Percentiles rank a stretch among this genome's conserved stretches.
phyloP scores from a whole-genome alignment of 1,140 invertebrate species.

The Panulirus ornatus region DNA sequence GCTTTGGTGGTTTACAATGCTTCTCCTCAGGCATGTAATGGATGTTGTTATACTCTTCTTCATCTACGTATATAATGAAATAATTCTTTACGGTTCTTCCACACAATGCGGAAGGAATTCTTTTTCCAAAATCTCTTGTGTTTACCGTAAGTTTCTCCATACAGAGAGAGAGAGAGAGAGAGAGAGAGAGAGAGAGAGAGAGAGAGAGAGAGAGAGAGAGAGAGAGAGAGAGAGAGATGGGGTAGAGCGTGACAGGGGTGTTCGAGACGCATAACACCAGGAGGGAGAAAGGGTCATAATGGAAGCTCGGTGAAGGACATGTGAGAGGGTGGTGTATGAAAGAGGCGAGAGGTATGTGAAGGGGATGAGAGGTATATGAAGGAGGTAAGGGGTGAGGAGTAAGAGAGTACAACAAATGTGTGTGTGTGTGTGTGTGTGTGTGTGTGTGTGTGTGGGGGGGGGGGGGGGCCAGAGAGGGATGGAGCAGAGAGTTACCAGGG shows the following conservation, averaged over 20 bases:
- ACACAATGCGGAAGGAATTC: no score
- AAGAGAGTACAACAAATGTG: background rate
- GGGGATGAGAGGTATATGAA: background rate
- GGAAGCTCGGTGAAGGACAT: background rate
- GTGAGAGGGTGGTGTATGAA: background rate
- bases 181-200: background rate
- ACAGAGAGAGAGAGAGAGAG: background rate
- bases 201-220: background rate
- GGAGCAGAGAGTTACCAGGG: background rate
- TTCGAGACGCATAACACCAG: background rate
- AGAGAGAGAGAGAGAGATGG: background rate
- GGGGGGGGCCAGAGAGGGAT: background rate
- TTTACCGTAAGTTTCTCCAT: no score
- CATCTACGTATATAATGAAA: no score
- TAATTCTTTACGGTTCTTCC: no score
- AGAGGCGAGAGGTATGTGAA: background rate
- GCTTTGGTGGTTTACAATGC: no score
- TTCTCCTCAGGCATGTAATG: no score
- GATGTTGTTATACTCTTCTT: no score
- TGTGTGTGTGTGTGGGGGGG: background rate
- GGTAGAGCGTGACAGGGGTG: background rate
- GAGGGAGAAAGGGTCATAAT: background rate
- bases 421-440: conserved; percentile 7
- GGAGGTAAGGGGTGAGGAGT: background rate
- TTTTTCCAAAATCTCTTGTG: no score